These are phyloP conservation scores for Monopis laevigella DNA, from an alignment of 2,888 invertebrate species.

Conservation along the genomic window DNA sequence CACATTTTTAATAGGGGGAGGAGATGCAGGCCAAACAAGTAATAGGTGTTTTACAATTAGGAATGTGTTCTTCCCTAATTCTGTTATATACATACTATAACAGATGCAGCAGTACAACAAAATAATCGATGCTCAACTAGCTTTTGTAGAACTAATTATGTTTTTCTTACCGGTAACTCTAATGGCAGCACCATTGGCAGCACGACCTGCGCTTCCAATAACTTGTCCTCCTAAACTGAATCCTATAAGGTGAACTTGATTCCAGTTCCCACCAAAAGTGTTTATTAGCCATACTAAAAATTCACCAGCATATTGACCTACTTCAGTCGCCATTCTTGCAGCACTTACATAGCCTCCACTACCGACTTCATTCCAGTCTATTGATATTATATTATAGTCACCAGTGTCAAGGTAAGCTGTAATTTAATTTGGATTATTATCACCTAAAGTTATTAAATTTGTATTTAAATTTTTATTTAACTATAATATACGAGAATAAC, in stretches of 20 bases:
- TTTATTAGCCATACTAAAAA: conserved; percentile 31
- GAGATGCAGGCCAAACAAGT: too few species aligned
- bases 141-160: too few species aligned
- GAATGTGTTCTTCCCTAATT: too few species aligned
- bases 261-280: conserved; percentile 29
- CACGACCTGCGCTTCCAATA: conserved; percentile 32
- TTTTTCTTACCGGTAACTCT: conserved; percentile 27
- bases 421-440: neutral
- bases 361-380: conserved; percentile 31
- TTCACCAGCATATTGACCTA: conserved; percentile 25
- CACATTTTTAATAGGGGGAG: too few species aligned
- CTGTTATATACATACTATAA: too few species aligned
- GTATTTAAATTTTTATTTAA: neutral
- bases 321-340: conserved; percentile 20
- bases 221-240: conserved; percentile 42
- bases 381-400: conserved; percentile 32
- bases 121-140: too few species aligned
- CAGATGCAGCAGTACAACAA: too few species aligned
- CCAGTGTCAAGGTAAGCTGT: conserved; percentile 27
- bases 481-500: too few species aligned
- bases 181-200: conserved; percentile 20
- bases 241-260: conserved; percentile 35
- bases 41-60: too few species aligned
- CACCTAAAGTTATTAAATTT: too few species aligned
- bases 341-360: conserved; percentile 18